Evolutionary conservation across 2,797 vertebrate genomes (phyloP), one percentile per base, ranked within the genome.

Genomic region (Erpetoichthys calabaricus): DNA sequence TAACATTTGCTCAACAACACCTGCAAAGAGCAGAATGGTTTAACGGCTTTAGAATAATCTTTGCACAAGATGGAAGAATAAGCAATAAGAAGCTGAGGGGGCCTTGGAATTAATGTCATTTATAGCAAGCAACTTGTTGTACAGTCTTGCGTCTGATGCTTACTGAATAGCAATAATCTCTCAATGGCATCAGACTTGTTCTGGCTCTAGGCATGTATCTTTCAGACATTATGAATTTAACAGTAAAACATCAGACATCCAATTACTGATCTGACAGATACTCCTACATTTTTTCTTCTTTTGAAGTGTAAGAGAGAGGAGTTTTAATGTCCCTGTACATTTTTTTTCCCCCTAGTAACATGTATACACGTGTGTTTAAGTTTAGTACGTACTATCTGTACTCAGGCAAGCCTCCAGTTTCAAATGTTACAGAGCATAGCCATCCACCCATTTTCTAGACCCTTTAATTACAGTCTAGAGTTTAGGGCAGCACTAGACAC

Each of bases 231-330:
- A 71, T 71, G 69, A 68, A 68, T 59, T 59, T 77, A 73, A 75
- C 71, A 70, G 65, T 73, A 60, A 72, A 65, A 47, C 66, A 72
- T 78, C 68, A 56, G 62, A 73, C 58, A 67, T 68, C 73, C 64
- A 61, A 63, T 64, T 61, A 57, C 72, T 79, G 74, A 79, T 80
- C 74, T 80, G 65, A 61, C 73, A 70, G 70, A 70, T 70, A 65
- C 73, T 57, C 57, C 62, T 0, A 56, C 63, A 67, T 68, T 69
- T 69, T 73, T 68, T 65, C 65, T 74, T 70, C 63, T 55, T 61
- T 63, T 58, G 61, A 66, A 73, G 54, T 49, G 65, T 67, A 68
- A 56, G 62, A 63, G 64, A 70, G 55, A 75, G 57, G 56, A 59
- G 5, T 4, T 55, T 52, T 56, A 53, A 53, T 50, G 60, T 70